These are phyloP conservation scores for Poecilobothrus nobilitatus DNA, from an alignment of 2,888 invertebrate species.

Conservation along the genomic window DNA sequence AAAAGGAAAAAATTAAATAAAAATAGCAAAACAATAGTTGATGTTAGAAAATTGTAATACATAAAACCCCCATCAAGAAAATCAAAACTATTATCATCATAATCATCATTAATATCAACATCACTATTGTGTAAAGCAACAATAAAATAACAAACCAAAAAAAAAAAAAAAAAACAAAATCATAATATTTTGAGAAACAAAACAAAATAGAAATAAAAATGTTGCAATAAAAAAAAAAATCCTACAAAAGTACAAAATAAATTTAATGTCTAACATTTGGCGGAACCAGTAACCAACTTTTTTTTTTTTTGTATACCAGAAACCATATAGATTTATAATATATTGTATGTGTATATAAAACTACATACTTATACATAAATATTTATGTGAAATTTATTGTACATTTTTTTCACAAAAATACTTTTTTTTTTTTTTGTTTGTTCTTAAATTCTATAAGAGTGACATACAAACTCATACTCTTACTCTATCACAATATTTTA, in stretches of 20 bases:
- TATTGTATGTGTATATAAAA: background rate
- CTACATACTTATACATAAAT: background rate
- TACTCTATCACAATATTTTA: too few relatives aligned
- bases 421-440: too few relatives aligned
- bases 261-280: background rate
- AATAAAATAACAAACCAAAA: background rate
- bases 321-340: background rate
- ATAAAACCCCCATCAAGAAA: too few relatives aligned
- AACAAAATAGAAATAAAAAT: background rate
- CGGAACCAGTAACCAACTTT: background rate
- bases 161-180: background rate
- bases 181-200: background rate
- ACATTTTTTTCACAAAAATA: too few relatives aligned
- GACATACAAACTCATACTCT: too few relatives aligned
- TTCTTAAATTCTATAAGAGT: too few relatives aligned
- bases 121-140: background rate
- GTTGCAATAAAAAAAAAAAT: too few relatives aligned
- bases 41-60: background rate
- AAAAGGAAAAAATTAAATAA: too few relatives aligned
- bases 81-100: background rate
- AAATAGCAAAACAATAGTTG: too few relatives aligned
- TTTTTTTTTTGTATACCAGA: background rate
- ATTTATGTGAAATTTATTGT: background rate
- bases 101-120: background rate
- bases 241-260: slow-evolving; percentile 2